A percentile compares a stretch with the other conserved stretches of the same genome.
phyloP scores from a whole-genome alignment of 2,797 vertebrate species.

The Lithobates sylvaticus region DNA sequence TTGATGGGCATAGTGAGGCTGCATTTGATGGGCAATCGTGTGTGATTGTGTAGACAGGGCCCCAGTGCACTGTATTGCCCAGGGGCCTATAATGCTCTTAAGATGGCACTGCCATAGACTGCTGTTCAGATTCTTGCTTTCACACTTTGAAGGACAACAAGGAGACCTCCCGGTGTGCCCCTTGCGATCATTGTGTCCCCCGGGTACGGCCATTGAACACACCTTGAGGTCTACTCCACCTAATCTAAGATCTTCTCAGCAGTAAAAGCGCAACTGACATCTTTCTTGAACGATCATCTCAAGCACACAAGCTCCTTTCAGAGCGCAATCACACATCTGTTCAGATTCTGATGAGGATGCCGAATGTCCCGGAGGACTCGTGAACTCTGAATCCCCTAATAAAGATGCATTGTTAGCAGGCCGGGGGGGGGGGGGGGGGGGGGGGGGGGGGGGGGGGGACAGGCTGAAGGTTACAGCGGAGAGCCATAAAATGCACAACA shows the following conservation, averaged over 20 bases:
- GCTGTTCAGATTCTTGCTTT: neutral
- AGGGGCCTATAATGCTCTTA: too few species aligned
- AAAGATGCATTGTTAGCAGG: neutral
- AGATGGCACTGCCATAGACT: too few species aligned
- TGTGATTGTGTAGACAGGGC: too few species aligned
- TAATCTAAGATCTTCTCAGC: neutral
- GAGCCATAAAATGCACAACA: neutral
- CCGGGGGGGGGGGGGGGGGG: too few species aligned
- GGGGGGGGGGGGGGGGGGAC: too few species aligned
- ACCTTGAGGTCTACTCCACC: neutral
- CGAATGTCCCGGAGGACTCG: neutral
- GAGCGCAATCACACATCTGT: conserved; percentile 15
- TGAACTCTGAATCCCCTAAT: conserved; percentile 9
- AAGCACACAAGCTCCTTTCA: neutral
- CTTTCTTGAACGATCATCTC: neutral
- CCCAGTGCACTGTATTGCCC: too few species aligned
- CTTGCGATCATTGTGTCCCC: neutral
- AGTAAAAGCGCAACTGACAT: neutral
- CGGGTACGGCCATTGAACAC: neutral
- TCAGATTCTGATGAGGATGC: conserved; percentile 25
- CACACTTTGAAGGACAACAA: neutral
- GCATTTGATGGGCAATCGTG: too few species aligned
- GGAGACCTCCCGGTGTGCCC: neutral
- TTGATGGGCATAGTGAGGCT: too few species aligned
- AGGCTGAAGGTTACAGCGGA: neutral